These are phyloP conservation scores for Psephotus haematonotus DNA, from an alignment of 2,113 vertebrate species.

Conservation along the genomic window DNA sequence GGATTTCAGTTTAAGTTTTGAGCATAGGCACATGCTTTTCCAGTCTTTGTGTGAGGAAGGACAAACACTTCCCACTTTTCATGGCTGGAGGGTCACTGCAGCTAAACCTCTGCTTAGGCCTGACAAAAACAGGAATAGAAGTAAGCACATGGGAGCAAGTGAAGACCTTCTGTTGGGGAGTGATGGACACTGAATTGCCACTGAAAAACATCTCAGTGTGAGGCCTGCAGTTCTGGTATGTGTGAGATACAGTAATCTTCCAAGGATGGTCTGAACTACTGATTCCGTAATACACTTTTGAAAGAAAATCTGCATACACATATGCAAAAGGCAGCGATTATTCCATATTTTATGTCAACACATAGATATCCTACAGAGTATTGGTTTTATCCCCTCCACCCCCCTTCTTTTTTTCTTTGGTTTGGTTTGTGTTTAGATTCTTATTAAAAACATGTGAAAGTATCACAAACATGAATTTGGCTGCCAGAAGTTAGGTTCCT, in stretches of 20 bases:
- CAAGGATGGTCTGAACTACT: neutral
- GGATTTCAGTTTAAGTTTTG: neutral
- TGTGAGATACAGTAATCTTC: neutral
- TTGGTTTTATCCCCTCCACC: neutral
- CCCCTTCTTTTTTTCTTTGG: neutral
- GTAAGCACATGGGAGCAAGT: neutral
- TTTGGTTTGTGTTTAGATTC: conserved; percentile 34
- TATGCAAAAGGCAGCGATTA: neutral
- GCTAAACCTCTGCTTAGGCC: neutral
- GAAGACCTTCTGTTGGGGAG: neutral
- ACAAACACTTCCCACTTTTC: neutral
- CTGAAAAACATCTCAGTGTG: neutral
- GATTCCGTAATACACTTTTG: neutral
- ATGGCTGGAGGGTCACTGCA: neutral
- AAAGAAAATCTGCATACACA: neutral
- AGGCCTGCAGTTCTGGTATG: neutral
- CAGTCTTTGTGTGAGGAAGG: neutral
- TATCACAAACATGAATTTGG: neutral
- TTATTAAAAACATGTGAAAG: conserved; percentile 43
- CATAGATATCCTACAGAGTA: neutral
- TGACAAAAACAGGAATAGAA: neutral
- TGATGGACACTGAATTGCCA: neutral
- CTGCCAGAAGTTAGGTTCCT: neutral
- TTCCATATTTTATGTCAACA: conserved; percentile 51
- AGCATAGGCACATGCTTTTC: neutral